phyloP scores from a whole-genome alignment of 2,113 vertebrate species.

The Paramisgurnus dabryanus region DNA sequence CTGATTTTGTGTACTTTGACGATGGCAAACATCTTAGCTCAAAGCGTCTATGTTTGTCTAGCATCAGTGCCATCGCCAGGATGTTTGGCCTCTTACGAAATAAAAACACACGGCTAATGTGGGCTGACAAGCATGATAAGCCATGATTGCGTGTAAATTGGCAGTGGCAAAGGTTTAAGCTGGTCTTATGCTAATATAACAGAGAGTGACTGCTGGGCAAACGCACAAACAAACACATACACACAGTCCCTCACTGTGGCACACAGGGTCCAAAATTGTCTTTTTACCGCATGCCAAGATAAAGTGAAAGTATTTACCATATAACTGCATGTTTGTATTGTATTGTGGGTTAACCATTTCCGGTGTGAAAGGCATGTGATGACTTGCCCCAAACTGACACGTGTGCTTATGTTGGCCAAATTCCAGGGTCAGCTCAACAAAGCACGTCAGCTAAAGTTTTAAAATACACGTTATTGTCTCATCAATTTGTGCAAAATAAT shows the following conservation, averaged over 20 bases:
- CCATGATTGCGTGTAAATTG: conserved; percentile 74
- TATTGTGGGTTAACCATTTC: not conserved
- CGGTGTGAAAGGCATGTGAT: not conserved
- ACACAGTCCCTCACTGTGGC: conserved; percentile 23
- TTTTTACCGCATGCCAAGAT: not conserved
- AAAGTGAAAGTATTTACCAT: not conserved
- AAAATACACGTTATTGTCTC: too few species aligned
- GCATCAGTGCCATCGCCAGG: conserved; percentile 21
- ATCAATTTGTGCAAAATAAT: too few species aligned
- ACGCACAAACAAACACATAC: conserved; percentile 59
- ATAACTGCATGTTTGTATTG: not conserved
- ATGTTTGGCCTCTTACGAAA: conserved; percentile 52
- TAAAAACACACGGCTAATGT: conserved; percentile 75
- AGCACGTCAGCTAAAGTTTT: too few species aligned
- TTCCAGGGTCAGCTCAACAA: too few species aligned
- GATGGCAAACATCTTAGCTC: conserved; percentile 7
- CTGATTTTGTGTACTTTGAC: conserved; percentile 28
- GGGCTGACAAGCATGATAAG: conserved; percentile 73
- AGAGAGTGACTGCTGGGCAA: conserved; percentile 67
- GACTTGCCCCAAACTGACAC: too few species aligned
- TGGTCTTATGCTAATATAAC: conserved; percentile 75
- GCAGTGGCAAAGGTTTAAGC: conserved; percentile 74
- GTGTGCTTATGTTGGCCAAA: too few species aligned
- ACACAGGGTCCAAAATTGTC: not conserved
- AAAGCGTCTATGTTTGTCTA: conserved; percentile 30